phyloP scores from a whole-genome alignment of 37 sponge, comb jelly and placozoan species.

The Hormiphora californensis region DNA sequence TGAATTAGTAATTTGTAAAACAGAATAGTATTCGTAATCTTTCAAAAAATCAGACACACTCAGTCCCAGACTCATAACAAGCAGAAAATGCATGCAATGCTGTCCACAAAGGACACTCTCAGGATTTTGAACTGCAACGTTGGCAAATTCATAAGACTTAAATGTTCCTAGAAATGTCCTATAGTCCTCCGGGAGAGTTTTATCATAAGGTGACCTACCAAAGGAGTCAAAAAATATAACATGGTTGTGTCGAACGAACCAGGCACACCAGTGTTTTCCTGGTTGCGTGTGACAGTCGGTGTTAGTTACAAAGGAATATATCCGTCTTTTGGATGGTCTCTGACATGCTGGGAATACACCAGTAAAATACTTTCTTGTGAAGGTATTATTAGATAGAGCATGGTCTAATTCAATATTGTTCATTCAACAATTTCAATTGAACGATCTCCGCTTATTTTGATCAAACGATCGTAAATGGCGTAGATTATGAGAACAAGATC shows the following conservation, averaged over 20 bases:
- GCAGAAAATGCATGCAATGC: background rate
- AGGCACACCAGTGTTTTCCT: slow-evolving; percentile 5
- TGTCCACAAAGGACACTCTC: background rate
- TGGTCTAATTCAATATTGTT: background rate
- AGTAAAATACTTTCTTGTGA: too few relatives aligned
- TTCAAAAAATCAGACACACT: background rate
- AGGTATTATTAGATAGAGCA: background rate
- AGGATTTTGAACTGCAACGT: background rate
- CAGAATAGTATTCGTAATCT: background rate
- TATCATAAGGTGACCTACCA: background rate
- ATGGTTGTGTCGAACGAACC: background rate
- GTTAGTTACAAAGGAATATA: slow-evolving; percentile 5
- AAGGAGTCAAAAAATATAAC: background rate
- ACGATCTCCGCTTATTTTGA: background rate
- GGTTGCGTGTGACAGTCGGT: background rate
- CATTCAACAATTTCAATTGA: background rate
- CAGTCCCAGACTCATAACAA: background rate
- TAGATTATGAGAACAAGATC: background rate
- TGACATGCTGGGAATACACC: background rate
- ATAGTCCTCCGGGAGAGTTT: background rate
- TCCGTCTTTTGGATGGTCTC: too few relatives aligned
- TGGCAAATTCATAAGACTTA: background rate
- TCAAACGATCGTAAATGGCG: background rate
- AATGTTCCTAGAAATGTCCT: background rate
- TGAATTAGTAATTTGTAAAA: background rate